phyloP scores from a whole-genome alignment of 2,888 invertebrate species.

The Aphrophora alni region DNA sequence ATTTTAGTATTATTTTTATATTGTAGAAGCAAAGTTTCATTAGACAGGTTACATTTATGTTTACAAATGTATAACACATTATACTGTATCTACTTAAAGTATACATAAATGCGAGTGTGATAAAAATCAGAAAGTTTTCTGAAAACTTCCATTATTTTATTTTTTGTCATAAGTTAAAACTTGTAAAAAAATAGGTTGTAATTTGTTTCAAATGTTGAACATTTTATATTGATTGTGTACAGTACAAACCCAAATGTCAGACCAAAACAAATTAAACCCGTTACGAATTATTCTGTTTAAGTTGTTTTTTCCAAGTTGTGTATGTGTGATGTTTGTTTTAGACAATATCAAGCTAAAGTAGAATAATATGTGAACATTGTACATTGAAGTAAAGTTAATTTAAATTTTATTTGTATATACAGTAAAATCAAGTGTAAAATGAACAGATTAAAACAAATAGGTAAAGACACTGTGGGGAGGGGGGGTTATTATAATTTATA shows the following conservation, averaged over 20 bases:
- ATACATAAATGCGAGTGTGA: slow-evolving; percentile 24
- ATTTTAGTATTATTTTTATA: slow-evolving; percentile 8
- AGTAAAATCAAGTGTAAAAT: not conserved
- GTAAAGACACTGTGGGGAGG: not conserved
- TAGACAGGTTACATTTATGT: not conserved
- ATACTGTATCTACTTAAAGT: not conserved
- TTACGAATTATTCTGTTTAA: not conserved
- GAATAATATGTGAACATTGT: not conserved
- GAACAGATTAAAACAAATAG: not conserved
- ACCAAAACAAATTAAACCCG: not conserved
- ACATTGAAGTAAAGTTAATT: not conserved
- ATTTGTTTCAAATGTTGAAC: slow-evolving; percentile 15
- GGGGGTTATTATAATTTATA: not conserved
- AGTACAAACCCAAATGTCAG: slow-evolving; percentile 24
- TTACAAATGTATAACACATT: not conserved
- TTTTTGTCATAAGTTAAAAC: slow-evolving; percentile 7
- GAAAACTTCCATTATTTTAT: slow-evolving; percentile 31
- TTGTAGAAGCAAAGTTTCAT: not conserved
- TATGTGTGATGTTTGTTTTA: not conserved
- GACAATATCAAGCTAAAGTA: not conserved
- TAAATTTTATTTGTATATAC: not conserved
- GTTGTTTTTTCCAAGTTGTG: not conserved
- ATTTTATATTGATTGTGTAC: slow-evolving; percentile 25
- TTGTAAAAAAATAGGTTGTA: slow-evolving; percentile 15
- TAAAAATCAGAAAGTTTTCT: slow-evolving; percentile 24